Conservation (phyloP, 2,888 invertebrate species). For the Agrochola lychnidis region DNA sequence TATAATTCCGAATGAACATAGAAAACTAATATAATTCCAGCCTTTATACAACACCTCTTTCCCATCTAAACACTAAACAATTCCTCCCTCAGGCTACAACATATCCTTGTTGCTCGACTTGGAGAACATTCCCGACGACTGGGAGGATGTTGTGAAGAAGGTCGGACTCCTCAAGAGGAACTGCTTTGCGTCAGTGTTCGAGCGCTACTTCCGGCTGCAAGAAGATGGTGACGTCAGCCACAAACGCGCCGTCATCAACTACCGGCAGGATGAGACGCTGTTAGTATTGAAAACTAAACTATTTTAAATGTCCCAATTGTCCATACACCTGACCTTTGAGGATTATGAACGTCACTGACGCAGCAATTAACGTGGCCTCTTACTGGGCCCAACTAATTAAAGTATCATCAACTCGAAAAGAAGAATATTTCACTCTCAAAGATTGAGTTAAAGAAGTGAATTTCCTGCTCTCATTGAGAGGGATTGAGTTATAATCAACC, state of each 20-base stretch:
- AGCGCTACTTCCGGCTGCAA: slow-evolving; percentile 99
- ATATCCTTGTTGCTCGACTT: slow-evolving; percentile 98
- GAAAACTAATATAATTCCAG: neutral
- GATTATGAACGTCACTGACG: neutral
- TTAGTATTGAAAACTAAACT: slow-evolving; percentile 86
- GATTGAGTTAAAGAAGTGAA: neutral
- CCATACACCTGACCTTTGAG: neutral
- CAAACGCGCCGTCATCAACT: slow-evolving; percentile 99
- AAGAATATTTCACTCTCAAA: neutral
- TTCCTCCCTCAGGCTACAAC: slow-evolving; percentile 94
- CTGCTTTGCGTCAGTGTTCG: slow-evolving; percentile 99
- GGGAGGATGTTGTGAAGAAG: slow-evolving; percentile 97
- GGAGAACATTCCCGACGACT: slow-evolving; percentile 97
- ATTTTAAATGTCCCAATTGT: neutral
- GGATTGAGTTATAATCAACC: too few relatives aligned
- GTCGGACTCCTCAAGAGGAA: slow-evolving; percentile 98
- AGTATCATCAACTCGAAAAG: neutral
- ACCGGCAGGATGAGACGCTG: slow-evolving; percentile 99
- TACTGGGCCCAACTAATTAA: neutral
- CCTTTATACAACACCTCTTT: neutral
- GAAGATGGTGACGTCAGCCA: slow-evolving; percentile 97
- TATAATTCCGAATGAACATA: too few relatives aligned
- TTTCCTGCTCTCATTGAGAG: neutral
- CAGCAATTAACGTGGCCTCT: neutral
- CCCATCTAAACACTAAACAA: neutral